Conservation (phyloP, 92 coral and sea anemone genomes). For the Zoanthus gigantus region DNA sequence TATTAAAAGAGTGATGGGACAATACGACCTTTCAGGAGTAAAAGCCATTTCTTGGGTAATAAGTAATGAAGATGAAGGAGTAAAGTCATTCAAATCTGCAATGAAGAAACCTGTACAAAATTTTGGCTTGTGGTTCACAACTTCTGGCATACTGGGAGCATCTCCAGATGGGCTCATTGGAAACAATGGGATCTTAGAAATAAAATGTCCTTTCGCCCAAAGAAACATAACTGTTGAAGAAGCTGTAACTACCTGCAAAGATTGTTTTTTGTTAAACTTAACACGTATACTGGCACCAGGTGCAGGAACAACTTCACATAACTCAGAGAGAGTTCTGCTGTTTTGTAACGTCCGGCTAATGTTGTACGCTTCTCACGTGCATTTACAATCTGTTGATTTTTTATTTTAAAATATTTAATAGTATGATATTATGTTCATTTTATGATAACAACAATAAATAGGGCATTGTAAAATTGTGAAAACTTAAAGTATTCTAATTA, state of each 20-base stretch:
- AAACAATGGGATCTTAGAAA: constrained; percentile 4
- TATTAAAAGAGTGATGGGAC: constrained; percentile 37
- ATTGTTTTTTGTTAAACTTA: constrained; percentile 9
- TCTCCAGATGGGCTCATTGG: constrained; percentile 6
- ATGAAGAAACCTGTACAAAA: constrained; percentile 3
- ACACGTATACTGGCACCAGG: constrained; percentile 17
- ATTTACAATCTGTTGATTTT: no score
- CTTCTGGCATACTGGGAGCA: constrained; percentile 13
- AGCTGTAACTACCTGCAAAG: constrained; percentile 17
- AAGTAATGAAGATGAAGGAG: constrained; percentile 44
- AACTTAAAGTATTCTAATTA: no score
- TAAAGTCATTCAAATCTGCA: constrained; percentile 35
- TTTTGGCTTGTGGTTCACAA: constrained; percentile 5
- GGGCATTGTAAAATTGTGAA: not conserved
- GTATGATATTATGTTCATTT: no score
- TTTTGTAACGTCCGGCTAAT: not conserved
- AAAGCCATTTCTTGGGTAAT: constrained; percentile 54
- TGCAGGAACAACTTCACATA: not conserved
- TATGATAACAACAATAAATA: not conserved
- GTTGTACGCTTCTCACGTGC: no score
- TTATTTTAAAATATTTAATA: no score
- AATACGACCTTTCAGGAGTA: constrained; percentile 35
- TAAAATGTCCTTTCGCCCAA: constrained; percentile 33
- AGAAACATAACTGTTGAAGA: constrained; percentile 35
- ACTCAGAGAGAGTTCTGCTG: not conserved